Base-by-base conservation (phyloP, 2,888 invertebrate species). In the Lypha dubia region DNA sequence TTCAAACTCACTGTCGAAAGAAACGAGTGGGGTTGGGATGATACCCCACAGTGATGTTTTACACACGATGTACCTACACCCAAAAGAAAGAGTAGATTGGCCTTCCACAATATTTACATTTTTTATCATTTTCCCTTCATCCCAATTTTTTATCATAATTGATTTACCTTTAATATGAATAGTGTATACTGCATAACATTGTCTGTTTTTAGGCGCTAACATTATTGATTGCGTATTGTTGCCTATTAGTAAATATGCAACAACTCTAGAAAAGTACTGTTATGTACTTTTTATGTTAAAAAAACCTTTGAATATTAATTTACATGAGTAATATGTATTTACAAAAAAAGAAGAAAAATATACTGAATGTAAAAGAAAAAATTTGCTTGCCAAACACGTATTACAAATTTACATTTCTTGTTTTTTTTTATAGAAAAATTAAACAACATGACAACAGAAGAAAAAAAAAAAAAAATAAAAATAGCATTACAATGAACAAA, bases 311-410 rank as follows among this genome's bases (percentile, higher is more conserved):
- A 15, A 41, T 41, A 41, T 41, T 15, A 4, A 44, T 44, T 44
- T 15, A 44, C 44, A 15, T 44, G n/a, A 44, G 13, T 41, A 41
- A 41, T 41, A 35, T 41, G n/a, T n/a, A n/a, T 46, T 0, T 17
- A 46, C 46, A 17, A 8, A 46, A 46, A 9, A 1, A 49, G 49
- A 9, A 20, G 20, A 20, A 49, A 3, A 15, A n/a, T 1, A 5
- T 3, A 3, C 41, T 44, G 44, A n/a, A 44, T 35, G 15, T 15
- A 44, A 41, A 44, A 15, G 3, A 3, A 38, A 38, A 38, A 13
- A 38, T 44, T 46, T 60, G 49, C 49, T 60, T 77, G 67, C 24
- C 38, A 58, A 60, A 68, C 68, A 77, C 77, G 60, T 77, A 8
- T 49, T 7, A 68, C 4, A 49, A 67, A 60, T 60, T 56, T 60